Percentiles rank a stretch among this genome's conserved stretches.
Evolutionary conservation across 2,888 invertebrate species (phyloP).

Genomic region (Eupithecia exiguata): DNA sequence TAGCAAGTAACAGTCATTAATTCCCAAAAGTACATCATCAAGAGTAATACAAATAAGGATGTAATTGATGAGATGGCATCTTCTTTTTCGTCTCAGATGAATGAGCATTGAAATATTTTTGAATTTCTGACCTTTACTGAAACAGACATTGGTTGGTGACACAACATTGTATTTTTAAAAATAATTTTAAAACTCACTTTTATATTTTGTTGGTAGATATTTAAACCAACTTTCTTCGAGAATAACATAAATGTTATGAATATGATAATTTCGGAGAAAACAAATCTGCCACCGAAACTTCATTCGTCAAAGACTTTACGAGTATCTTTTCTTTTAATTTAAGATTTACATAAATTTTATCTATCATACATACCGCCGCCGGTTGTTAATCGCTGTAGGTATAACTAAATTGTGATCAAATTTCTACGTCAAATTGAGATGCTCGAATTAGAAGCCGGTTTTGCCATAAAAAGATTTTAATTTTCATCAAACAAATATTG

Average conservation of each 20-base stretch:
- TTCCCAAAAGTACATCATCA: too few relatives aligned
- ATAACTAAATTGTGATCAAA: background rate
- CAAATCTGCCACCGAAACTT: background rate
- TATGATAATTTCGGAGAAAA: conserved; percentile 3
- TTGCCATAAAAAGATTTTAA: background rate
- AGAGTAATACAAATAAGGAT: too few relatives aligned
- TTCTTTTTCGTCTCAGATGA: too few relatives aligned
- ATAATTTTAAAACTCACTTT: background rate
- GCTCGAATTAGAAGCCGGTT: background rate
- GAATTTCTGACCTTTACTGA: background rate
- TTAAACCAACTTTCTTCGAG: background rate
- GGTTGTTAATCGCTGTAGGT: background rate
- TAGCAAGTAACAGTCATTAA: background rate
- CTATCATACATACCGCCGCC: background rate
- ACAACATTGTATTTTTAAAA: background rate
- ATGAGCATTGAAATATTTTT: background rate
- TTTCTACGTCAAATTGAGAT: background rate
- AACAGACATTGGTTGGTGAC: background rate
- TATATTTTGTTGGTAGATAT: background rate
- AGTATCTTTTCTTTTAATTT: background rate
- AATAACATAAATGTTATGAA: background rate
- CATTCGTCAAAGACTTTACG: background rate
- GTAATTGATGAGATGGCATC: too few relatives aligned
- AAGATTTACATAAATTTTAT: background rate
- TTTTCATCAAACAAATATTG: background rate